Conservation (phyloP, 2,797 vertebrate genomes). For the Distichodus sexfasciatus region DNA sequence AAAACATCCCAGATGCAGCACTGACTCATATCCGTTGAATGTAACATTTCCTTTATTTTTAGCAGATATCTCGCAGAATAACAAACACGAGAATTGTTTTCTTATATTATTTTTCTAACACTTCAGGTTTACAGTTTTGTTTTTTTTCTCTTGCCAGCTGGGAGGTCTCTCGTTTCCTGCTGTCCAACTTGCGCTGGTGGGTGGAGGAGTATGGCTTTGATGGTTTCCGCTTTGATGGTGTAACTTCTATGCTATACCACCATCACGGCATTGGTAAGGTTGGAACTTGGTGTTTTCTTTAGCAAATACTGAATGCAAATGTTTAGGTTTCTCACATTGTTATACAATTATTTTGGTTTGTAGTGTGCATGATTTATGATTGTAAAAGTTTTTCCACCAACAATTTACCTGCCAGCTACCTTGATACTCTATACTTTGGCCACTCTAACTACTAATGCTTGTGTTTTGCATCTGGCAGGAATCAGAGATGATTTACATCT, state of each 20-base stretch:
- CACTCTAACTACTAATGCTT: too few species aligned
- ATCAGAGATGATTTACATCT: too few species aligned
- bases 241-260: constrained; percentile 97
- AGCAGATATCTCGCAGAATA: background rate
- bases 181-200: constrained; percentile 98
- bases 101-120: background rate
- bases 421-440: too few species aligned
- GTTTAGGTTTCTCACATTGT: too few species aligned
- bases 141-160: constrained; percentile 75
- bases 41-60: background rate
- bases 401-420: too few species aligned
- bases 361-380: too few species aligned
- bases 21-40: background rate
- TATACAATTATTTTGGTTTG: too few species aligned
- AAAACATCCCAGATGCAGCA: background rate
- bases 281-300: too few species aligned
- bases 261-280: constrained; percentile 86
- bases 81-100: background rate
- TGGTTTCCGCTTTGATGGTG: constrained; percentile 93
- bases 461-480: too few species aligned
- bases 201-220: constrained; percentile 92
- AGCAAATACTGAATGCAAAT: too few species aligned
- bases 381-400: too few species aligned
- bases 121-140: background rate
- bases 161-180: constrained; percentile 94